Evolutionary conservation across 2,113 vertebrate genomes (phyloP).

Genomic region (Aspidoscelis tigris): DNA sequence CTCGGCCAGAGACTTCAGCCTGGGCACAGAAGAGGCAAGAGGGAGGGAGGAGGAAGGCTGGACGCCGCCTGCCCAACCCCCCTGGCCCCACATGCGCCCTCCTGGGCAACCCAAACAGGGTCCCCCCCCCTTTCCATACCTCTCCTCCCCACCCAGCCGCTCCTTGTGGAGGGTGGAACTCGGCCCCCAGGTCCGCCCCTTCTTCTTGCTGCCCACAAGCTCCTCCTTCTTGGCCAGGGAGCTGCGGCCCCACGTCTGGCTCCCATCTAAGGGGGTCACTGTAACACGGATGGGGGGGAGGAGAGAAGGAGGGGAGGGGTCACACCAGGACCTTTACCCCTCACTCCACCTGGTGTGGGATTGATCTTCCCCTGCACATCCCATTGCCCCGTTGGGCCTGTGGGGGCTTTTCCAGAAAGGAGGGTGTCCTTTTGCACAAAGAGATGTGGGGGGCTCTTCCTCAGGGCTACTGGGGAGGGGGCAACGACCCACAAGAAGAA

Average conservation of each 20-base stretch:
- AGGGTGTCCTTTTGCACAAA: no score
- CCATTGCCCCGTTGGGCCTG: no score
- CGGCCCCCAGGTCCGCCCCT: conserved; percentile 91
- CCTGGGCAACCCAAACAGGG: no score
- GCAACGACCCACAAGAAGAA: no score
- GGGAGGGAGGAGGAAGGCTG: not conserved
- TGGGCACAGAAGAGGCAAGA: conserved; percentile 38
- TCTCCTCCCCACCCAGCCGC: conserved; percentile 85
- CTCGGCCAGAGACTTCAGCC: conserved; percentile 87
- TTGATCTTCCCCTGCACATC: no score
- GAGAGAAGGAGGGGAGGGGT: not conserved
- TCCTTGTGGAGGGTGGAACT: conserved; percentile 90
- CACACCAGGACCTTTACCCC: not conserved
- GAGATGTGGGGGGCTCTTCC: no score
- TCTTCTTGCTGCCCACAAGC: conserved; percentile 84
- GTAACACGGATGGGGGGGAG: conserved; percentile 1
- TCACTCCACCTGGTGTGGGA: fast-evolving
- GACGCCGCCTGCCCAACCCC: no score
- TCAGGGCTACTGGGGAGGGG: no score
- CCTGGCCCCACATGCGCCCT: not conserved
- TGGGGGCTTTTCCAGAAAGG: no score
- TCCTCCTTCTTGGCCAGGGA: conserved; percentile 85
- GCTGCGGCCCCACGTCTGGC: conserved; percentile 87
- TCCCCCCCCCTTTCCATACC: conserved; percentile 60
- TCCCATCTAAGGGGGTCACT: conserved; percentile 89